A percentile compares a stretch with the other conserved stretches of the same genome.
phyloP scores from a whole-genome alignment of 2,113 vertebrate species.

The Prochilodus magdalenae region DNA sequence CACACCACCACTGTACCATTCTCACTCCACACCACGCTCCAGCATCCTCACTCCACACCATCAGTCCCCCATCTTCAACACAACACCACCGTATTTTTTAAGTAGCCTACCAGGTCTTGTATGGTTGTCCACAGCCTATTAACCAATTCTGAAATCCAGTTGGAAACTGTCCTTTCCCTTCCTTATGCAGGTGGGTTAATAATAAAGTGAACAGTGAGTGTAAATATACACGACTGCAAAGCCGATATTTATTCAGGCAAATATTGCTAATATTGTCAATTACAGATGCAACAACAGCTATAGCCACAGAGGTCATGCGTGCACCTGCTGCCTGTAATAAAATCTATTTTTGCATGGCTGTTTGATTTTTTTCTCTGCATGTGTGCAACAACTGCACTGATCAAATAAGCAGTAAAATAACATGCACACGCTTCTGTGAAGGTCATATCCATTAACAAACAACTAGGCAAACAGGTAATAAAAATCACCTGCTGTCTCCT shows the following conservation, averaged over 20 bases:
- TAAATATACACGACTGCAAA: neutral
- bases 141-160: too few species aligned
- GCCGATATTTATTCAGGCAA: too few species aligned
- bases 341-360: slow-evolving; percentile 19
- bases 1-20: too few species aligned
- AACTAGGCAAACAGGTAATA: slow-evolving; percentile 32
- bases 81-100: too few species aligned
- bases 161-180: too few species aligned
- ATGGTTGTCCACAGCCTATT: too few species aligned
- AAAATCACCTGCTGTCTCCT: slow-evolving; percentile 37
- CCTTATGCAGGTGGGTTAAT: too few species aligned
- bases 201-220: too few species aligned
- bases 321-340: neutral
- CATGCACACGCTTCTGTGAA: slow-evolving; percentile 33
- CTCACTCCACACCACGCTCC: too few species aligned
- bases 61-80: too few species aligned
- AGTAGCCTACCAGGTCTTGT: too few species aligned
- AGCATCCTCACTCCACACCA: too few species aligned
- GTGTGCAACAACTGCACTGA: slow-evolving; percentile 10
- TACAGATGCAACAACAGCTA: neutral
- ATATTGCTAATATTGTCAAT: slow-evolving; percentile 6
- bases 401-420: slow-evolving; percentile 25
- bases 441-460: slow-evolving; percentile 44
- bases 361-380: slow-evolving; percentile 34
- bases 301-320: neutral